Evolutionary conservation across 2,888 invertebrate genomes (phyloP).

Genomic region (Horisme vitalbata): DNA sequence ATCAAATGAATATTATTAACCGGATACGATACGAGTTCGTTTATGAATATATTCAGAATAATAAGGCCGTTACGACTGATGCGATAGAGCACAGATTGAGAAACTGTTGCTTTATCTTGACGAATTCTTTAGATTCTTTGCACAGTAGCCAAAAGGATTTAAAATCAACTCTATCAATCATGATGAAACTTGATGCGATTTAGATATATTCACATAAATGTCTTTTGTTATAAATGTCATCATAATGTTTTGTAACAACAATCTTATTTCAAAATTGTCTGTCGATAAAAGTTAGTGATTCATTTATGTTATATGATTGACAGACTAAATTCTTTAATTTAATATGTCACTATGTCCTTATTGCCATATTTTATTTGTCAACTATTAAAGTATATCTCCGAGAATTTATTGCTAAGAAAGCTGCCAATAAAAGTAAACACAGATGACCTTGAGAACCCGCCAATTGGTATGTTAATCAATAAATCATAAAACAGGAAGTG

Average conservation of each 20-base stretch:
- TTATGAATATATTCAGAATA: conserved; percentile 45
- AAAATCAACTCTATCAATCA: conserved; percentile 6
- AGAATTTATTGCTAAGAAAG: conserved; percentile 3
- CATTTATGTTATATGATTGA: too few species aligned
- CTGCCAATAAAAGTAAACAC: conserved; percentile 1
- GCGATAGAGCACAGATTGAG: conserved; percentile 11
- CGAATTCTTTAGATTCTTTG: conserved; percentile 12
- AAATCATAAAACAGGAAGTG: conserved; percentile 15
- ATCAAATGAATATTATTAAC: conserved; percentile 39
- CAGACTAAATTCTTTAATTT: too few species aligned
- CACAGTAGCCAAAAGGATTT: conserved; percentile 20
- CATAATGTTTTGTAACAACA: background rate
- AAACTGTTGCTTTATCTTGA: conserved; percentile 1
- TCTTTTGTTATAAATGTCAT: background rate
- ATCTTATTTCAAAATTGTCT: too few species aligned
- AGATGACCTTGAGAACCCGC: conserved; percentile 10
- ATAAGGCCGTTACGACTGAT: conserved; percentile 38
- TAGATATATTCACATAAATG: conserved; percentile 1
- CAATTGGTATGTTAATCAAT: conserved; percentile 13
- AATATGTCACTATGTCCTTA: too few species aligned
- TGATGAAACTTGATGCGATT: conserved; percentile 8
- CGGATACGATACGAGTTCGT: conserved; percentile 48
- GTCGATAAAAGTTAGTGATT: too few species aligned
- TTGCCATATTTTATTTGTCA: background rate
- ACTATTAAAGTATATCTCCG: background rate